A percentile compares a stretch with the other conserved stretches of the same genome.
Evolutionary conservation across 1,140 invertebrate genomes (phyloP).

Genomic region (Coelopa frigida): DNA sequence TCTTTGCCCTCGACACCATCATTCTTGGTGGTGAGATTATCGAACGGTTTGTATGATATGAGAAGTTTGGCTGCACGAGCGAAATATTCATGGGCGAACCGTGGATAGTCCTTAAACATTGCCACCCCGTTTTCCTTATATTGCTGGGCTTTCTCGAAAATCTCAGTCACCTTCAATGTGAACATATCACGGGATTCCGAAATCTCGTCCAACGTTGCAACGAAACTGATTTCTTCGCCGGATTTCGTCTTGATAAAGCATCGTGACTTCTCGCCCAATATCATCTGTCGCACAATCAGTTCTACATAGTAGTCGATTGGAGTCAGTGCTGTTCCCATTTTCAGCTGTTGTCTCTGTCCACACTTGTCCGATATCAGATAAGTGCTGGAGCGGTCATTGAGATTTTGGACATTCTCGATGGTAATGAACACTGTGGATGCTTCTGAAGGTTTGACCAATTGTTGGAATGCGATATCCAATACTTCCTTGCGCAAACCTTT

Average conservation of each 20-base stretch:
- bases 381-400: constrained; percentile 20
- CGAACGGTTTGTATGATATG: constrained; percentile 38
- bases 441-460: constrained; percentile 25
- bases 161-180: constrained; percentile 23
- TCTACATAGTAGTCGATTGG: constrained; percentile 39
- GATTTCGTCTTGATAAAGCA: constrained; percentile 29
- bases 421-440: constrained; percentile 24
- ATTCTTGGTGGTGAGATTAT: constrained; percentile 19
- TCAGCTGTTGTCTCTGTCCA: constrained; percentile 18
- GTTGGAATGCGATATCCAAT: constrained; percentile 18
- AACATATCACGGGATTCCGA: constrained; percentile 22
- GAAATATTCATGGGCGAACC: constrained; percentile 42
- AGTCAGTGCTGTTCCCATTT: constrained; percentile 29
- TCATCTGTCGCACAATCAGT: constrained; percentile 34
- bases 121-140: constrained; percentile 38
- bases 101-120: constrained; percentile 39
- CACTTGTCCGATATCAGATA: constrained; percentile 9
- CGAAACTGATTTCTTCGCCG: constrained; percentile 24
- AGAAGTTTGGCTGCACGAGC: constrained; percentile 32
- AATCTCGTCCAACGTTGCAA: constrained; percentile 26
- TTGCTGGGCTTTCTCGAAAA: constrained; percentile 23
- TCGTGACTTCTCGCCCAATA: constrained; percentile 28
- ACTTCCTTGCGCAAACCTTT: constrained; percentile 33
- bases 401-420: constrained; percentile 20
- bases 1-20: constrained; percentile 25